These are phyloP conservation scores for Glaucidium brasilianum DNA, from an alignment of 2,113 vertebrate species.

Conservation along the genomic window DNA sequence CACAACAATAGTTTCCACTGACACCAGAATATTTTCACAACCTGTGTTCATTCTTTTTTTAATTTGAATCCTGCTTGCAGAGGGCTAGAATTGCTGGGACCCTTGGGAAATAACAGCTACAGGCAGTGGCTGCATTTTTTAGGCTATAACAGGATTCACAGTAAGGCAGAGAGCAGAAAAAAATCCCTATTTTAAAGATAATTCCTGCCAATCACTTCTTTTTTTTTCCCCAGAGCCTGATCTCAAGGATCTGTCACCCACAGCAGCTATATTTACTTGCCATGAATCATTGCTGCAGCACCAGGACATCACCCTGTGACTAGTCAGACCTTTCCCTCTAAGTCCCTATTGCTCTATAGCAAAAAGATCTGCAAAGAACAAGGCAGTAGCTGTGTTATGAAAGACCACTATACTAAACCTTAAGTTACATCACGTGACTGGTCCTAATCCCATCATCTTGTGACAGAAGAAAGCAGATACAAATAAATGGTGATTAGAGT, in stretches of 20 bases:
- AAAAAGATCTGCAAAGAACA: not conserved
- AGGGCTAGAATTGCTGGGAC: not conserved
- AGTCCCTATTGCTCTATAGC: not conserved
- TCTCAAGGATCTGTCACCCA: not conserved
- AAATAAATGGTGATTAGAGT: not conserved
- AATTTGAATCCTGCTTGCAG: not conserved
- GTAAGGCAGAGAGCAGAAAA: not conserved
- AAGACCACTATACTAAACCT: not conserved
- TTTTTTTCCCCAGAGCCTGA: not conserved
- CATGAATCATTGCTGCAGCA: not conserved
- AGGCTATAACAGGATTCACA: not conserved
- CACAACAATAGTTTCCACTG: not conserved
- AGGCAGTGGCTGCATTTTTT: not conserved
- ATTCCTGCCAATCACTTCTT: not conserved
- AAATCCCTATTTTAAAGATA: not conserved
- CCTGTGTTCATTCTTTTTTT: not conserved
- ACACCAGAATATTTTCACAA: not conserved
- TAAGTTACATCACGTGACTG: not conserved
- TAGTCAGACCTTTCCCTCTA: not conserved
- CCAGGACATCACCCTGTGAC: not conserved
- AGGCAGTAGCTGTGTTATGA: not conserved
- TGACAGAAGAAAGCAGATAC: not conserved
- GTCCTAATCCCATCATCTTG: not conserved
- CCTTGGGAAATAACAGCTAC: constrained; percentile 1
- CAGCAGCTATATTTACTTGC: not conserved